Conservation (phyloP, 2,888 invertebrate genomes). For the Parnassius smintheus region DNA sequence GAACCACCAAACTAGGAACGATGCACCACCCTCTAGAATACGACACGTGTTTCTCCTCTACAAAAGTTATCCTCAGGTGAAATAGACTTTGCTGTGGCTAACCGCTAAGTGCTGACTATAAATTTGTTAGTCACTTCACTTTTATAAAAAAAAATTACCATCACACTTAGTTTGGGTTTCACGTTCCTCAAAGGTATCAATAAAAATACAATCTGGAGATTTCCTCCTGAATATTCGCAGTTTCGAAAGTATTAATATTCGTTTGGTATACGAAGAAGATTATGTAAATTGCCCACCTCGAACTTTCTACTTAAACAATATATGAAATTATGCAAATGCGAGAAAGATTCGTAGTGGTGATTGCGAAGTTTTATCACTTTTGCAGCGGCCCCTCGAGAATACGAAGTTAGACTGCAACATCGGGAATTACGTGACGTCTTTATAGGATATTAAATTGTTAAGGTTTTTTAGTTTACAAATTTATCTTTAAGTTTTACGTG, state of each 20-base stretch:
- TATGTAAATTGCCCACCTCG: constrained; percentile 45
- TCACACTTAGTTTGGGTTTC: no score
- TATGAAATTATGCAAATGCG: constrained; percentile 55
- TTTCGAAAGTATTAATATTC: constrained; percentile 41
- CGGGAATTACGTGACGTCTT: constrained; percentile 16
- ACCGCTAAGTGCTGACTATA: no score
- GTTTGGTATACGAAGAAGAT: constrained; percentile 36
- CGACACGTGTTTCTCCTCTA: no score
- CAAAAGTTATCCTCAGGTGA: no score
- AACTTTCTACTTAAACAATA: constrained; percentile 57
- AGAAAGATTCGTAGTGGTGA: constrained; percentile 36
- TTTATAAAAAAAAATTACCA: no score
- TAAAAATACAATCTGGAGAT: neutral
- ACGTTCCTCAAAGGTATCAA: no score
- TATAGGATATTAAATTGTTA: constrained; percentile 11
- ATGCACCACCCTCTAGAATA: no score
- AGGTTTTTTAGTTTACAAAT: neutral
- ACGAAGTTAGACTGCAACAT: neutral
- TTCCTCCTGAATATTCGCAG: neutral
- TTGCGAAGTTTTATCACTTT: constrained; percentile 44
- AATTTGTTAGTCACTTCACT: no score
- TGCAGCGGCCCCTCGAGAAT: constrained; percentile 24
- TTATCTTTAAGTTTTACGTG: no score
- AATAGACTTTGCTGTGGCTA: no score
- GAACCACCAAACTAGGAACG: no score